These are phyloP conservation scores for Chaetorhynchus papuensis DNA, from an alignment of 2,113 vertebrate genomes.

Conservation along the genomic window DNA sequence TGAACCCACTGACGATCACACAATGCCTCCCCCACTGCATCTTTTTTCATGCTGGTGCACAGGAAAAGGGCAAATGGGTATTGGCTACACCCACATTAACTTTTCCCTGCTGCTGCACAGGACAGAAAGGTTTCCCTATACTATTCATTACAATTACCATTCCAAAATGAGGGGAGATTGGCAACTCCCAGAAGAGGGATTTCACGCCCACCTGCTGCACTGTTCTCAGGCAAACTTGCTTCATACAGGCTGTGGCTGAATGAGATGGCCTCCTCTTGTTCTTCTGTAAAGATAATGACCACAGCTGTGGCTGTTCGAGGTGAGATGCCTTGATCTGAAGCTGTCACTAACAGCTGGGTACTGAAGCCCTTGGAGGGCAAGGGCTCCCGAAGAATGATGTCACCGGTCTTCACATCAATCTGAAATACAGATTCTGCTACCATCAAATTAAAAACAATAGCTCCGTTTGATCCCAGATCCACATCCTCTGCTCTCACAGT, in stretches of 20 bases:
- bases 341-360: conserved; percentile 72
- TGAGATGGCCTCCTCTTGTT: conserved; percentile 69
- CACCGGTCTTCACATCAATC: conserved; percentile 75
- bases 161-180: background rate
- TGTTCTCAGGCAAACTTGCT: conserved; percentile 79
- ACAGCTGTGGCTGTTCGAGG: conserved; percentile 76
- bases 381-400: conserved; percentile 73
- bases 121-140: background rate
- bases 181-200: background rate
- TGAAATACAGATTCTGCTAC: conserved; percentile 74
- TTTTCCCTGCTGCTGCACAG: background rate
- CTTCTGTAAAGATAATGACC: conserved; percentile 78
- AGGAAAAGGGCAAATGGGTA: background rate
- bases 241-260: conserved; percentile 81
- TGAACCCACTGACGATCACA: background rate
- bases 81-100: background rate
- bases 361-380: conserved; percentile 67
- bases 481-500: conserved; percentile 74
- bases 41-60: background rate
- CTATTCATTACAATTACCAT: background rate
- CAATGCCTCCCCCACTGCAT: background rate
- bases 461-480: conserved; percentile 83
- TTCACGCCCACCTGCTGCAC: conserved; percentile 74
- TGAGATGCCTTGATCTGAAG: conserved; percentile 78
- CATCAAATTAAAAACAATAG: conserved; percentile 70